Evolutionary conservation across 2,888 invertebrate species (phyloP), one percentile per base, ranked within the genome.

Genomic region (Pardosa pseudoannulata): DNA sequence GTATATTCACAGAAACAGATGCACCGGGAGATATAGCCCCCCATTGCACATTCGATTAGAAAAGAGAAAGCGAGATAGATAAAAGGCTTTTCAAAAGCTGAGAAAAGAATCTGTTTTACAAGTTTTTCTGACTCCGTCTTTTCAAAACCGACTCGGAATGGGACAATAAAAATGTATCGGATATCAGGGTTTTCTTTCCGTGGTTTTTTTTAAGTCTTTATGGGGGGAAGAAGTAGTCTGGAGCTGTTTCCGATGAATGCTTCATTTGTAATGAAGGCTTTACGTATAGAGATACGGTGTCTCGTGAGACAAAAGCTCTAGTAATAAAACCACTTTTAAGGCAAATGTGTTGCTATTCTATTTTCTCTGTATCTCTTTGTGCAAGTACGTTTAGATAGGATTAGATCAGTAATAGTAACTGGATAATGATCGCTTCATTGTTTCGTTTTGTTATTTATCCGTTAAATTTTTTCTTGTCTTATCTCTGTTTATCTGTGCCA

Each of bases 1-100:
- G 68, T 82, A n/a, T n/a, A 82, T 82, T 82, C 75, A 65, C 41
- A 82, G 82, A 82, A 82, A 82, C 82, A 75, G 82, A 82, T 82
- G 82, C 82, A 71, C 19, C 16, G 32, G n/a, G 70, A 36, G 82
- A 82, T 82, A 82, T n/a, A n/a, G n/a, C n/a, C n/a, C n/a, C n/a
- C n/a, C n/a, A 56, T 29, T 19, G 39, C 72, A 62, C 32, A 28
- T 80, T 80, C 80, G 80, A 80, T 75, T n/a, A 39, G 32, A 13
- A 16, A 13, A 29, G 16, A 28, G 32, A 39, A 27, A 27, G 50
- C 19, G 11, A 46, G 19, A 56, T 7, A 62, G 29, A 29, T 39
- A 67, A 64, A 67, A 32, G 19, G 16, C 41, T 31, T 13, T 56
- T 56, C 32, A 32, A 64, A 62, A 56, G 64, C n/a, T 23, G 36